A percentile compares a stretch with the other conserved stretches of the same genome.
These are phyloP conservation scores for Bombus pyrosoma DNA, from an alignment of 1,140 invertebrate species.

Conservation along the genomic window DNA sequence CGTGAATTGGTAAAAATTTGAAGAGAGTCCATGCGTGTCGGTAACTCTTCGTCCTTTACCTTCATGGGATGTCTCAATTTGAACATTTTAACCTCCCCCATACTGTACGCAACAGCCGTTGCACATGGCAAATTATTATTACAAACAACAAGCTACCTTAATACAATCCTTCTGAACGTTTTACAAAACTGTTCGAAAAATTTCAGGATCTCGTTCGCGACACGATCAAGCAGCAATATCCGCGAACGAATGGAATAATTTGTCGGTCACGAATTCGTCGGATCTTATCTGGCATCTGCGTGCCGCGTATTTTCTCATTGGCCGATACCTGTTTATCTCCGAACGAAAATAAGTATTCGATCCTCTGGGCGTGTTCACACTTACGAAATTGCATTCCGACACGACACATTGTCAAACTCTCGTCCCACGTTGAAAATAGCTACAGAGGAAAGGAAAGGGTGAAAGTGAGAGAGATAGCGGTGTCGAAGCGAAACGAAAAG, in stretches of 20 bases:
- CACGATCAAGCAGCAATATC: not conserved
- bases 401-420: slow-evolving; percentile 48
- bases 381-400: slow-evolving; percentile 51
- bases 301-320: slow-evolving; percentile 10
- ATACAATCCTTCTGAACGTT: not conserved
- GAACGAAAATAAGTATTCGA: slow-evolving; percentile 34
- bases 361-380: slow-evolving; percentile 56
- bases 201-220: not conserved
- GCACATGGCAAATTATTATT: not conserved
- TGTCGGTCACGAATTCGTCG: slow-evolving; percentile 5
- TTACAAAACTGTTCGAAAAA: not conserved
- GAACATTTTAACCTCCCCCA: not conserved
- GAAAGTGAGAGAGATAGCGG: not conserved
- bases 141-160: too few species aligned
- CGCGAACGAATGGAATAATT: slow-evolving; percentile 20
- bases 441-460: too few species aligned
- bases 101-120: too few species aligned
- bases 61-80: not conserved
- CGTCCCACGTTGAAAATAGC: not conserved
- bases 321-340: not conserved
- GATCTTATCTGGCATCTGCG: slow-evolving; percentile 22
- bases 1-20: too few species aligned
- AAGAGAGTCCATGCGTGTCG: too few species aligned
- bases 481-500: slow-evolving; percentile 13
- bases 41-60: not conserved